Base-by-base conservation (phyloP, 2,113 vertebrate genomes). In the Nyctereutes procyonoides region DNA sequence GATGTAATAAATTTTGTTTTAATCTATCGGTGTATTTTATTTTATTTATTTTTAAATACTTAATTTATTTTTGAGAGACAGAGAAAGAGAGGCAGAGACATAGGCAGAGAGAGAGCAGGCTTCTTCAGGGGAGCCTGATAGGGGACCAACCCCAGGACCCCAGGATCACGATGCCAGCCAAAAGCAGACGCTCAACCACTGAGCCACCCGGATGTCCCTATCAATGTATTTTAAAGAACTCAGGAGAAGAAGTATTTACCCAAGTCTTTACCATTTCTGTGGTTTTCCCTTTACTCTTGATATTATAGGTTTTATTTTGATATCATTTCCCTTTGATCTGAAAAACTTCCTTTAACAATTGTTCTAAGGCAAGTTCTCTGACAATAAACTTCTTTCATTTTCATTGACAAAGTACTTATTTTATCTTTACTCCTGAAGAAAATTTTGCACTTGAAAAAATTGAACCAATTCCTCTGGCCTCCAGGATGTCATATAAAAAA, bases 1-100 rank as follows among this genome's bases (percentile, higher is more conserved):
- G 89, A 48, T 83, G 14, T 89, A 16, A 94, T 87, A 63, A 62
- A 74, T 92, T 80, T 82, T 80, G 24, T 67, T 90, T 95, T 80
- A 6, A 28, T 55, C 24, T 71, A 55, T 93, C 48, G 90, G 63
- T 93, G 8, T 74, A 84, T 88, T 81, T 82, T 91, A 43, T 43
- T 43, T 43, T 43, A 43, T 43, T 43, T 43, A 43, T 43, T 43
- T 43, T 43, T 43, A 43, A 43, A 43, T 43, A 43, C 43, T 43
- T 43, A 7, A 43, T 43, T 43, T 43, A 43, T 43, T 43, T 43
- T 7, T 43, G 43, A 43, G 43, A 43, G 43, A 43, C 43, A 43
- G 43, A 43, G 43, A 43, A 43, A 43, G 43, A 43, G 43, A 43
- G 43, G 43, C 43, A 43, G 43, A 43, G 43, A 43, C 43, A 43